A percentile compares a stretch with the other conserved stretches of the same genome.
phyloP scores from a whole-genome alignment of 2,888 invertebrate genomes.

The Parnassius orleans region DNA sequence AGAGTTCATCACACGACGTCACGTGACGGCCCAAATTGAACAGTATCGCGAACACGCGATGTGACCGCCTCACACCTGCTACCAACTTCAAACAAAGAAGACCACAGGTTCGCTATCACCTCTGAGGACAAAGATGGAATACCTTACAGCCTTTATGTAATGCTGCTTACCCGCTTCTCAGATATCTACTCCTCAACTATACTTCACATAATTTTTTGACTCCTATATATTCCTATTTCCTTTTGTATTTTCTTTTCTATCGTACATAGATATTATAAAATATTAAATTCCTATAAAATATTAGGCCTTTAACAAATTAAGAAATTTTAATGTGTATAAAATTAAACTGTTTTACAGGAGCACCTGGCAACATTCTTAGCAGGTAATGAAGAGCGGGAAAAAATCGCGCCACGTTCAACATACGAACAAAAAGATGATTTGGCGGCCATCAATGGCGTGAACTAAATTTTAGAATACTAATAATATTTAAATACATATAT shows the following conservation, averaged over 20 bases:
- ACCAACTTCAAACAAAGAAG: too few species aligned
- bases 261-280: not conserved
- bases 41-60: too few species aligned
- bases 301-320: not conserved
- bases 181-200: too few species aligned
- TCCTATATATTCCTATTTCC: not conserved
- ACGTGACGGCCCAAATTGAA: not conserved
- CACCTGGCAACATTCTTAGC: conserved; percentile 84
- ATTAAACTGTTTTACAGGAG: conserved; percentile 56
- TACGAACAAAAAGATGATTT: conserved; percentile 67
- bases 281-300: too few species aligned
- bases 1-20: too few species aligned
- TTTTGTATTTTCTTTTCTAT: not conserved
- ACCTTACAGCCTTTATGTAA: too few species aligned
- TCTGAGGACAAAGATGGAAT: too few species aligned
- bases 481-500: too few species aligned
- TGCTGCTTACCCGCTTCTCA: too few species aligned
- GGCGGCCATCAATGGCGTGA: conserved; percentile 68
- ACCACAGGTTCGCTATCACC: too few species aligned
- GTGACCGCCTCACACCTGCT: too few species aligned
- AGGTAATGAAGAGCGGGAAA: conserved; percentile 83
- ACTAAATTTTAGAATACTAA: conserved; percentile 37
- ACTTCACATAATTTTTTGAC: too few species aligned
- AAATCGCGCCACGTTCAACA: conserved; percentile 70
- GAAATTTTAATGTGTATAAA: not conserved